phyloP scores from a whole-genome alignment of 2,113 vertebrate species.

The Menura novaehollandiae region DNA sequence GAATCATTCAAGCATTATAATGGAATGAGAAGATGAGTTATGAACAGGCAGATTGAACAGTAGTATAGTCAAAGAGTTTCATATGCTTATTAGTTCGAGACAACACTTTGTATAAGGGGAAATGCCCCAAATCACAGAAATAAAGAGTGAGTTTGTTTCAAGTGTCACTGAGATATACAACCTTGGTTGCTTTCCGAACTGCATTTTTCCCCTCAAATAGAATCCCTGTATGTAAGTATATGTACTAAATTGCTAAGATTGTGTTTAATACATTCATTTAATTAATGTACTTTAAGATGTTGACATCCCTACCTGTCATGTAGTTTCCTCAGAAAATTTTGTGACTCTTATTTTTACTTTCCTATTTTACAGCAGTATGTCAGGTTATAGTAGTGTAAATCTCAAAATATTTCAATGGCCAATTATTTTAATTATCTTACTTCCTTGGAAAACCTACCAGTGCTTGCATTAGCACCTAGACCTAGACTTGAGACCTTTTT shows the following conservation, averaged over 20 bases:
- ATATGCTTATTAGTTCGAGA: conserved; percentile 55
- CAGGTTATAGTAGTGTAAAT: not conserved
- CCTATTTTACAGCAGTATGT: not conserved
- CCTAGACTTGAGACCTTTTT: not conserved
- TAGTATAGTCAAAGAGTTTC: conserved; percentile 54
- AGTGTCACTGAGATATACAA: not conserved
- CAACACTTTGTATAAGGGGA: not conserved
- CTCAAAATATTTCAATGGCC: not conserved
- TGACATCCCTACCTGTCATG: not conserved
- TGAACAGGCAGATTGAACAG: conserved; percentile 59
- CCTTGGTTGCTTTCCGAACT: not conserved
- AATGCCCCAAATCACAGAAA: not conserved
- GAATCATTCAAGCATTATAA: conserved; percentile 73
- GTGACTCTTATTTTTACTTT: not conserved
- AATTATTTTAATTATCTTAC: not conserved
- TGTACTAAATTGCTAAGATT: not conserved
- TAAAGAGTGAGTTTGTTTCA: not conserved
- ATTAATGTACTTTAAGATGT: not conserved
- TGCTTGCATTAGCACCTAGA: not conserved
- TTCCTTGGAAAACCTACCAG: not conserved
- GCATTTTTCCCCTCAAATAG: not conserved
- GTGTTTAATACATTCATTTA: not conserved
- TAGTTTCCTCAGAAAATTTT: not conserved
- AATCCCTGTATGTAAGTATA: not conserved
- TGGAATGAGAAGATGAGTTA: conserved; percentile 68